Percentiles rank a stretch among this genome's conserved stretches.
Evolutionary conservation across 2,888 invertebrate genomes (phyloP).

Genomic region (Zeuzera pyrina): DNA sequence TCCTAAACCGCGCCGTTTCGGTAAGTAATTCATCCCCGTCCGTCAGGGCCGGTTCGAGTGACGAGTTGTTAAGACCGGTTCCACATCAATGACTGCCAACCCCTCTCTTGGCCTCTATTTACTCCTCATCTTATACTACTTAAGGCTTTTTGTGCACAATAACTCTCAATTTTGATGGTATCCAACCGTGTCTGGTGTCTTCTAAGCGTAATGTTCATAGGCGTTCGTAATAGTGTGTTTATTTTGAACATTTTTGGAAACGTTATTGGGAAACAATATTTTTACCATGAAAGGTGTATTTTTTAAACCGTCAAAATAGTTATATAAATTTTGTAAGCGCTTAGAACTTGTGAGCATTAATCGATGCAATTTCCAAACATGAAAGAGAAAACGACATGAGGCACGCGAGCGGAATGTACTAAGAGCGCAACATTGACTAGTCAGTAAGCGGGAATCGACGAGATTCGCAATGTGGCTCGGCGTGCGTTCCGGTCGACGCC

Average conservation of each 20-base stretch:
- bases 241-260: too few relatives aligned
- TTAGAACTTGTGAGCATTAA: too few relatives aligned
- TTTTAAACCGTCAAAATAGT: too few relatives aligned
- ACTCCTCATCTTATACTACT: conserved; percentile 37
- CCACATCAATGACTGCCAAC: conserved; percentile 65
- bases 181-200: conserved; percentile 31
- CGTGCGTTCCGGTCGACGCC: conserved; percentile 72
- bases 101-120: conserved; percentile 38
- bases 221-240: too few relatives aligned
- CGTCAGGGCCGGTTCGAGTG: conserved; percentile 53
- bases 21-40: conserved; percentile 62
- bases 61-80: conserved; percentile 54
- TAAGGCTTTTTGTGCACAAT: conserved; percentile 37
- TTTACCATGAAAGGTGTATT: too few relatives aligned
- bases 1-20: conserved; percentile 37
- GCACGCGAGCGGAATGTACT: conserved; percentile 55
- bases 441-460: conserved; percentile 48
- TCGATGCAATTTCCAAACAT: conserved; percentile 32
- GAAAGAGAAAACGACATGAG: conserved; percentile 52
- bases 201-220: too few relatives aligned
- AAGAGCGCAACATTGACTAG: conserved; percentile 52
- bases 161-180: conserved; percentile 54
- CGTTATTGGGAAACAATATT: too few relatives aligned
- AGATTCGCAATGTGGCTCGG: conserved; percentile 59
- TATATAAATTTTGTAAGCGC: conserved; percentile 18